Evolutionary conservation across 2,888 invertebrate species (phyloP).

Genomic region (Polylopha cassiicola): DNA sequence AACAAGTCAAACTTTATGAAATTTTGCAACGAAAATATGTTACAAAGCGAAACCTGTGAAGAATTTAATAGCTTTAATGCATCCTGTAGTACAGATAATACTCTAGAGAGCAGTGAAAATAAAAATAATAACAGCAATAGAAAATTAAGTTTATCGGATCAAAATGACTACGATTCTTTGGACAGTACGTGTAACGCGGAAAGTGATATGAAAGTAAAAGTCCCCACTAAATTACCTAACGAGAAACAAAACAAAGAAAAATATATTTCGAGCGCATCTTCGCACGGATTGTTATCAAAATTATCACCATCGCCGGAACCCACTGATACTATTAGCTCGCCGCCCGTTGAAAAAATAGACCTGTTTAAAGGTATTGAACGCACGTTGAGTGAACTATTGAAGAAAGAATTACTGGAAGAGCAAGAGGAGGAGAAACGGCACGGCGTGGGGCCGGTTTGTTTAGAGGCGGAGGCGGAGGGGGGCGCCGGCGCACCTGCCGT

Average conservation of each 20-base stretch:
- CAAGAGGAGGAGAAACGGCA: slow-evolving; percentile 70
- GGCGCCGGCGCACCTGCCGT: slow-evolving; percentile 70
- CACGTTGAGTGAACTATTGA: slow-evolving; percentile 74
- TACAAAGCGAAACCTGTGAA: slow-evolving; percentile 66
- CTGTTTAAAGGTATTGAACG: slow-evolving; percentile 74
- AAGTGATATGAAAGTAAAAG: slow-evolving; percentile 59
- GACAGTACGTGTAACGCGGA: slow-evolving; percentile 46
- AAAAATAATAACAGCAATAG: slow-evolving; percentile 50
- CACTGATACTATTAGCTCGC: slow-evolving; percentile 37
- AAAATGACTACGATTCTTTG: slow-evolving; percentile 57
- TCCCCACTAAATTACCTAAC: slow-evolving; percentile 49
- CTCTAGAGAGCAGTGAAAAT: slow-evolving; percentile 47
- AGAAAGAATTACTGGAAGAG: slow-evolving; percentile 73
- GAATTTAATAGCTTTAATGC: slow-evolving; percentile 67
- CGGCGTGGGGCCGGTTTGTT: slow-evolving; percentile 63
- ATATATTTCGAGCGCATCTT: slow-evolving; percentile 38
- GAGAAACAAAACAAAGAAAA: slow-evolving; percentile 40
- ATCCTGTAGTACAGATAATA: slow-evolving; percentile 52
- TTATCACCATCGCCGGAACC: slow-evolving; percentile 60
- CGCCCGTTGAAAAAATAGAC: slow-evolving; percentile 62
- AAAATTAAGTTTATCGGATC: slow-evolving; percentile 53
- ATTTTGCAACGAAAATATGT: slow-evolving; percentile 66
- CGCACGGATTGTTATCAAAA: slow-evolving; percentile 42
- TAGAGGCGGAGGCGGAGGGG: slow-evolving; percentile 60
- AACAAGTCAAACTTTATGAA: slow-evolving; percentile 49